Base-by-base conservation (phyloP, 2,113 vertebrate species). In the Colossoma macropomum region DNA sequence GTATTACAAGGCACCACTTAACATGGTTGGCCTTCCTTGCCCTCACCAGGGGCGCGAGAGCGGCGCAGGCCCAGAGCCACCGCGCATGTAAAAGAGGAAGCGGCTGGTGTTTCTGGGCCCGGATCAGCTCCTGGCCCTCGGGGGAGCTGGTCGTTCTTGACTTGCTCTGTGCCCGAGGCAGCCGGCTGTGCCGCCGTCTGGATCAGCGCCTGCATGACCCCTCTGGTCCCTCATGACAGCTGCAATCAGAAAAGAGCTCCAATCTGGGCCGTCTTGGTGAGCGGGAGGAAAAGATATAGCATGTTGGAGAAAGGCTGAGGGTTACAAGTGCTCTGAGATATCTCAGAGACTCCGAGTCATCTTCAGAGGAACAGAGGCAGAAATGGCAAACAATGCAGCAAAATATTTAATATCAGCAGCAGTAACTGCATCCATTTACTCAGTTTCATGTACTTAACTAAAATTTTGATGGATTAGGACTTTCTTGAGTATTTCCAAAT, bases 1-100 rank as follows among this genome's bases (percentile, higher is more conserved):
- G 77, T 77, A 77, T 74, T 80, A 83, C 80, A 80, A 77, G 63
- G 54, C 16, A 19, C 68, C 65, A 77, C 75, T 85, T 83, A 87
- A 83, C 23, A 66, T 75, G 65, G 50, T 17, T 50, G 79, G 69
- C 54, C 66, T 60, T 68, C 81, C 70, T 79, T 66, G 25, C 63
- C 50, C 80, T 50, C 62, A 63, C 76, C 76, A 70, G 81, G 76
- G 66, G 59, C 45, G 71, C 38, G 23, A 2, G 38, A 50, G 54
- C 79, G 21, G 81, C 19, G 17, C 30, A 75, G 34, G 70, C 63
- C 45, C 9, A 45, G 41, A 45, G 41, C 41, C 41, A 45, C 10
- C 4, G 41, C 50, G 75, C 28, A 76, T 82, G 45, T 23, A 59
- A 76, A 68, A 6, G 27, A 71, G 70, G n/a, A 69, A 52, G 41